Evolutionary conservation across 2,113 vertebrate genomes (phyloP).

Genomic region (Panthera leo): DNA sequence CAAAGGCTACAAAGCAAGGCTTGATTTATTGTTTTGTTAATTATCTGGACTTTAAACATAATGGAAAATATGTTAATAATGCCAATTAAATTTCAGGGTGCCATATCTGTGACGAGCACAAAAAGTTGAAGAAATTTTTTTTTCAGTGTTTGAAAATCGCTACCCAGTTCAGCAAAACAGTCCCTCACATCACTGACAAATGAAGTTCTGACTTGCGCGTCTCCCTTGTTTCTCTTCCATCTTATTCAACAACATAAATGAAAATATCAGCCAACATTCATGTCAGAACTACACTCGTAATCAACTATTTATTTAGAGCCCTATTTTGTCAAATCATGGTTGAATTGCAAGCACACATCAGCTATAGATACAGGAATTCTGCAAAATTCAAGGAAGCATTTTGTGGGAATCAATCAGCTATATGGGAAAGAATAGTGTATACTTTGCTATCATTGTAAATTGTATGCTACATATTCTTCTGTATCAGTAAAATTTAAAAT

Average conservation of each 20-base stretch:
- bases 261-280: not conserved
- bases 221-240: not conserved
- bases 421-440: not conserved
- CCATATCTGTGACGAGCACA: not conserved
- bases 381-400: not conserved
- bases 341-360: not conserved
- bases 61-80: not conserved
- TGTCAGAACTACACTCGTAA: not conserved
- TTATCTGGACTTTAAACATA: not conserved
- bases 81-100: not conserved
- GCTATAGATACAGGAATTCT: not conserved
- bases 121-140: not conserved
- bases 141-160: not conserved
- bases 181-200: not conserved
- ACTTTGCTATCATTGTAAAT: not conserved
- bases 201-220: not conserved
- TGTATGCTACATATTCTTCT: not conserved
- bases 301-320: not conserved
- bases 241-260: not conserved
- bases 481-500: not conserved
- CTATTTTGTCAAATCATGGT: not conserved
- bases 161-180: not conserved
- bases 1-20: not conserved
- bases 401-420: not conserved
- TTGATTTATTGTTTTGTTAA: not conserved